Evolutionary conservation across 2,113 vertebrate genomes (phyloP).

Genomic region (Melanocharis versteri): DNA sequence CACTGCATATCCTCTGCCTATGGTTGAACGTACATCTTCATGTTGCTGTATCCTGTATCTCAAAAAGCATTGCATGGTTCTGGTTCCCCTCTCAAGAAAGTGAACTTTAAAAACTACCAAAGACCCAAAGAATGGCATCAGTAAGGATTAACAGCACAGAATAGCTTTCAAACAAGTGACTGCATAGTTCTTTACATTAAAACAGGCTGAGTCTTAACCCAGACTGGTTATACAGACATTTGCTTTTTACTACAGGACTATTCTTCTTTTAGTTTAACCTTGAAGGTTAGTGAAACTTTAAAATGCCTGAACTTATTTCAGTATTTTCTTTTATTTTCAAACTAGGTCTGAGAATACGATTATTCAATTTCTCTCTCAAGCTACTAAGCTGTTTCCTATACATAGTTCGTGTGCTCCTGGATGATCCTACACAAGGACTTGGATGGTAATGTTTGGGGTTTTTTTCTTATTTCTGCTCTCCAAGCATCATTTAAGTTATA

Average conservation of each 20-base stretch:
- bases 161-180: not conserved
- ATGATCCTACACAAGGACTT: slow-evolving; percentile 73
- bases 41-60: not conserved
- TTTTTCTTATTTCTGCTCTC: not conserved
- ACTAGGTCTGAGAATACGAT: slow-evolving; percentile 83
- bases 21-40: not conserved
- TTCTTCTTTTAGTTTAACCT: not conserved
- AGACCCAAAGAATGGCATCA: not conserved
- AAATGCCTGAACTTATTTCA: not conserved
- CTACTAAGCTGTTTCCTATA: slow-evolving; percentile 84
- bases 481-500: not conserved
- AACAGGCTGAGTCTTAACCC: not conserved
- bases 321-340: slow-evolving; percentile 17
- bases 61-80: not conserved
- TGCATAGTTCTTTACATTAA: not conserved
- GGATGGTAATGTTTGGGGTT: slow-evolving; percentile 71
- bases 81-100: not conserved
- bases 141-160: not conserved
- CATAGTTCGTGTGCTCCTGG: slow-evolving; percentile 79
- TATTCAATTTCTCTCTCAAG: slow-evolving; percentile 87
- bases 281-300: not conserved
- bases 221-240: not conserved
- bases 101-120: not conserved
- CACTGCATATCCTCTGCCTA: not conserved
- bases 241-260: not conserved